Conservation (phyloP, 2,113 vertebrate genomes). For the Phoxinus phoxinus region DNA sequence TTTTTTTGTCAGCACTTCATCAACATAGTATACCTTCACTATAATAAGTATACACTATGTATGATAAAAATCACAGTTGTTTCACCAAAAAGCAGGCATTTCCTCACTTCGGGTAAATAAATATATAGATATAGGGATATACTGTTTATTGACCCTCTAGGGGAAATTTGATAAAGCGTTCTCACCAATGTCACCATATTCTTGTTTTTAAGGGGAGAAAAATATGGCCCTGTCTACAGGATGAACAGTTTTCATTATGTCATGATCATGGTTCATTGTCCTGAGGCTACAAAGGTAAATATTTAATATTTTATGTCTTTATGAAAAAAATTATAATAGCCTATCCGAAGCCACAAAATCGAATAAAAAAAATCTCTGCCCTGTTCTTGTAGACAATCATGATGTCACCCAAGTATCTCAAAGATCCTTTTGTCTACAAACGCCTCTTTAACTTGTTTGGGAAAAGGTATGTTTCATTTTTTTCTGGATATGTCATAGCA, state of each 20-base stretch:
- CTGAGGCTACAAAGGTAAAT: conserved; percentile 75
- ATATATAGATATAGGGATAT: too few relatives aligned
- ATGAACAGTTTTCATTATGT: conserved; percentile 63
- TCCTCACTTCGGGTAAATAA: too few relatives aligned
- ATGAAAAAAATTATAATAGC: too few relatives aligned
- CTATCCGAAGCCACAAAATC: background rate
- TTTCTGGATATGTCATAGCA: background rate
- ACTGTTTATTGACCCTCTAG: too few relatives aligned
- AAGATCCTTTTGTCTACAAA: conserved; percentile 65
- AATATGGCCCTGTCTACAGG: conserved; percentile 66
- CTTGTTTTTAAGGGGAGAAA: conserved; percentile 17
- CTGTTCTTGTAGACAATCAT: conserved; percentile 67
- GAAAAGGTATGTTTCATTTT: conserved; percentile 62
- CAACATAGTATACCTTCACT: too few relatives aligned
- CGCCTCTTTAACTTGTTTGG: conserved; percentile 71
- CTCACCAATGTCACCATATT: background rate
- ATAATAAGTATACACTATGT: too few relatives aligned
- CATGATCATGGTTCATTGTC: conserved; percentile 55
- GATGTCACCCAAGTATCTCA: conserved; percentile 78
- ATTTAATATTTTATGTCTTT: background rate
- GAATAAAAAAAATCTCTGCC: background rate
- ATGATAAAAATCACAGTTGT: too few relatives aligned
- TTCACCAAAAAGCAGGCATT: too few relatives aligned
- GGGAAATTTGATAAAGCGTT: background rate
- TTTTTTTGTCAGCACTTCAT: too few relatives aligned